Evolutionary conservation across 2,888 invertebrate genomes (phyloP), one percentile per base, ranked within the genome.

Genomic region (Coleophora deauratella): DNA sequence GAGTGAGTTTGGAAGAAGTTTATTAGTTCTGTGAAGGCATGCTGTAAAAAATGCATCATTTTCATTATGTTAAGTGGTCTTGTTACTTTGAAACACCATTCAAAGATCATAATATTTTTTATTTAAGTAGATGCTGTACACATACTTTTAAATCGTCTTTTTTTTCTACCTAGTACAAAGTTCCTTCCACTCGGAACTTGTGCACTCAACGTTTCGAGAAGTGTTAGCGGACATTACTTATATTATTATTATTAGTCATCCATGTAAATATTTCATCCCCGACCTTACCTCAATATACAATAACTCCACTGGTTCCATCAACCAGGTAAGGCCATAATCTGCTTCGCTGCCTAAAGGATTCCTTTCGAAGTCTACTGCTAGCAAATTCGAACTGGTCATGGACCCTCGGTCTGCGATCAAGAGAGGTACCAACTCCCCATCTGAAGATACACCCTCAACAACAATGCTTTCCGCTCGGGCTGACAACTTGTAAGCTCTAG

Each of bases 301-400:
- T 35, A 93, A 75, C 73, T 94, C 94, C 13, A 94, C 81, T 0
- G 93, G 90, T 63, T 94, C 93, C 62, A 94, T 74, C 42, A 88
- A 81, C 39, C 91, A 84, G 41, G 88, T 88, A 1, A 94, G 66
- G 9, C 91, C 91, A 55, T 91, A 91, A 57, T 91, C 91, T 15
- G 90, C 91, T 43, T 90, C 89, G 6, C 87, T 85, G 50, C 87
- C 88, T 7, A 86, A 66, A 0, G 92, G 91, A 59, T 91, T 90
- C 62, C 89, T 90, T 65, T 94, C 93, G 50, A 93, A 87, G 63
- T 94, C 93, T 27, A 93, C 63, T 0, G 92, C 90, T 46, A 95
- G 85, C 44, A 93, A 89, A 63, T 92, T 92, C 12, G 90, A 88
- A 11, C 89, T 88, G 42, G 91, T 89, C 33, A 81, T 72, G 1